Evolutionary conservation across 2,888 invertebrate species (phyloP).

Genomic region (Lasioglossum vierecki): DNA sequence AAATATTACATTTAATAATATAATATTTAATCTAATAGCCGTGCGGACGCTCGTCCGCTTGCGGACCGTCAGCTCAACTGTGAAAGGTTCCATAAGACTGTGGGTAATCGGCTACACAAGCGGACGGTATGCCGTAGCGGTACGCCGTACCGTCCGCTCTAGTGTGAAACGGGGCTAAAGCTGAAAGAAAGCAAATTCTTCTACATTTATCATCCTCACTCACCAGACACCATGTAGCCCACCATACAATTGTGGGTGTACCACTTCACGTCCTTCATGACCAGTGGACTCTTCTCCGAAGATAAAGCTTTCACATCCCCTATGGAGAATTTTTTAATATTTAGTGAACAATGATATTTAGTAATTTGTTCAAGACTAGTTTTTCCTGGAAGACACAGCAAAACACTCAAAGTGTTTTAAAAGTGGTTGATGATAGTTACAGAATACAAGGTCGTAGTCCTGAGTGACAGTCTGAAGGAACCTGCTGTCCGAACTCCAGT

Average conservation of each 20-base stretch:
- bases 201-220: slow-evolving; percentile 61
- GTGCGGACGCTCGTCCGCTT: no score
- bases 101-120: no score
- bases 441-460: slow-evolving; percentile 95
- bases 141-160: no score
- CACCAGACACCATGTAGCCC: slow-evolving; percentile 94
- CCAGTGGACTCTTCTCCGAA: slow-evolving; percentile 94
- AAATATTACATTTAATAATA: no score
- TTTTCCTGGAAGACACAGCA: not conserved
- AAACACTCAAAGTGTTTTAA: not conserved
- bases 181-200: no score
- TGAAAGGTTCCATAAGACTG: no score
- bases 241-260: slow-evolving; percentile 94
- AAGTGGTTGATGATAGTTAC: slow-evolving; percentile 83
- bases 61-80: no score
- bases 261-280: slow-evolving; percentile 97
- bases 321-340: slow-evolving; percentile 78
- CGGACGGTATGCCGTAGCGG: no score
- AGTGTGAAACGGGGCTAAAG: no score
- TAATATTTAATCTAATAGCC: no score
- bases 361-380: not conserved
- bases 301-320: slow-evolving; percentile 96
- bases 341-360: not conserved
- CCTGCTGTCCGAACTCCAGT: slow-evolving; percentile 96
- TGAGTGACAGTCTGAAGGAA: slow-evolving; percentile 95